phyloP scores from a whole-genome alignment of 2,113 vertebrate genomes.

The Melanotaenia duboulayi region DNA sequence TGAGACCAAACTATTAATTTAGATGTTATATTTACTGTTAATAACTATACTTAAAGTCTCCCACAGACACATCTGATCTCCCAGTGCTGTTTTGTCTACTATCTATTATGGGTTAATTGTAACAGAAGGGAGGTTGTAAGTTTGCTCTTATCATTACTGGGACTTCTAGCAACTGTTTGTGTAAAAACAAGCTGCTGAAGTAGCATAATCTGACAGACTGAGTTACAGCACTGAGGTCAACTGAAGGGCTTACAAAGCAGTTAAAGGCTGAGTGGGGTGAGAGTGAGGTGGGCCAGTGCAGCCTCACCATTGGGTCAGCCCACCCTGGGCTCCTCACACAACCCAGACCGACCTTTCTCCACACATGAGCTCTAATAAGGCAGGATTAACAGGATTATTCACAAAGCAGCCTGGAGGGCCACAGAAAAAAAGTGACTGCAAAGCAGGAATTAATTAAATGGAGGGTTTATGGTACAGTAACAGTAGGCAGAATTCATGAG shows the following conservation, averaged over 20 bases:
- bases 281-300: conserved; percentile 18
- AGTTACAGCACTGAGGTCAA: conserved; percentile 4
- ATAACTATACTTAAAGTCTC: too few species aligned
- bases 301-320: conserved; percentile 2
- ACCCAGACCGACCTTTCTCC: conserved; percentile 37
- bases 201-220: background rate
- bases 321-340: conserved; percentile 1
- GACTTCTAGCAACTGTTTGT: background rate
- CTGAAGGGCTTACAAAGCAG: conserved; percentile 5
- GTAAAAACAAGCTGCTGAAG: conserved; percentile 1
- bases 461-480: conserved; percentile 27
- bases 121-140: background rate
- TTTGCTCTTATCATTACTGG: background rate
- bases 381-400: conserved; percentile 67
- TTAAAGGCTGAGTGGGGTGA: conserved; percentile 12
- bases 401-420: conserved; percentile 28
- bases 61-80: background rate
- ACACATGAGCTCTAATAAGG: conserved; percentile 25
- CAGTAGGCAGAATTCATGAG: conserved; percentile 6
- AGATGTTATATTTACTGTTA: background rate
- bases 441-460: conserved; percentile 1
- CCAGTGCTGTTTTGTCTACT: background rate
- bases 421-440: conserved; percentile 31
- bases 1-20: background rate
- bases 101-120: background rate